These are phyloP conservation scores for Noctua janthina DNA, from an alignment of 2,888 invertebrate genomes.

Conservation along the genomic window DNA sequence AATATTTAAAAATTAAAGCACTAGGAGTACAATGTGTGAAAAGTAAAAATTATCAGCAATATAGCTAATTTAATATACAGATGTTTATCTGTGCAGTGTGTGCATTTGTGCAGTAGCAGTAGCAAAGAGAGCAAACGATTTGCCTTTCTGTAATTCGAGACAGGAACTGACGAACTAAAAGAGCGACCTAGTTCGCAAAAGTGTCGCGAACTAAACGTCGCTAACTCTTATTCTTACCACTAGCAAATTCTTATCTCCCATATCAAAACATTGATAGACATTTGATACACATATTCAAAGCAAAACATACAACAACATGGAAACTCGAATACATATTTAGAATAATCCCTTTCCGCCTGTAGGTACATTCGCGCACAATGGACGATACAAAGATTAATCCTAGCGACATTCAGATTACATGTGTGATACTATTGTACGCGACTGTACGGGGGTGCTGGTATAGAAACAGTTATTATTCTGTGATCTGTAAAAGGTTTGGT, in stretches of 20 bases:
- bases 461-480: conserved; percentile 31
- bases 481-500: conserved; percentile 7
- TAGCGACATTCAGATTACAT: conserved; percentile 76
- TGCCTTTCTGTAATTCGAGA: no score
- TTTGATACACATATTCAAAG: conserved; percentile 8
- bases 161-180: neutral
- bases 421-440: conserved; percentile 58
- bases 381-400: conserved; percentile 73
- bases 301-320: conserved; percentile 5
- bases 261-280: neutral
- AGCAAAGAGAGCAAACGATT: no score
- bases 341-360: conserved; percentile 59
- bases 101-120: no score
- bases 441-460: conserved; percentile 40
- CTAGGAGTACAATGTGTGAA: no score
- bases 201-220: neutral
- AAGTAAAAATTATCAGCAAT: no score
- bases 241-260: neutral
- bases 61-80: no score
- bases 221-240: neutral
- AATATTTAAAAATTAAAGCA: no score
- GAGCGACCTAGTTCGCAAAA: neutral
- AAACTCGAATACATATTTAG: conserved; percentile 59
- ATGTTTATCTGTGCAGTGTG: no score
- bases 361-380: conserved; percentile 40